Conservation (phyloP, 1,140 invertebrate species). For the Drosophila tristis region DNA sequence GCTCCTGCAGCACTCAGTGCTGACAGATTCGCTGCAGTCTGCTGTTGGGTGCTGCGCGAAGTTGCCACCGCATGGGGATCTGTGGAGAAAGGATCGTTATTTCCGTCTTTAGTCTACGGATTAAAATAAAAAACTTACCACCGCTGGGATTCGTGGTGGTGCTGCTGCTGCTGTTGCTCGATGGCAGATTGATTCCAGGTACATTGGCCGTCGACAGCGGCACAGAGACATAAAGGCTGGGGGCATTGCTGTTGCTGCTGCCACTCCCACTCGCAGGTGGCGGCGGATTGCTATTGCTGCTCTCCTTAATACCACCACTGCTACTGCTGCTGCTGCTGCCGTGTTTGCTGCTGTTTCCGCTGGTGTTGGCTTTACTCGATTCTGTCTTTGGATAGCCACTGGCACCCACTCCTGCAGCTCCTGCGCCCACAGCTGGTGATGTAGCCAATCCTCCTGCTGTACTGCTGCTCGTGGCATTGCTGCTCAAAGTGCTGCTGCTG, state of each 20-base stretch:
- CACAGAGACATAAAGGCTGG: constrained; percentile 82
- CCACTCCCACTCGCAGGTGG: constrained; percentile 21
- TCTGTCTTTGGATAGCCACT: constrained; percentile 50
- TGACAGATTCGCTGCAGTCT: constrained; percentile 25
- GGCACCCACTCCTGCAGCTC: constrained; percentile 15
- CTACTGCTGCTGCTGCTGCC: constrained; percentile 28
- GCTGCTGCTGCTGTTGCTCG: constrained; percentile 43
- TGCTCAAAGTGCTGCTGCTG: constrained; percentile 20
- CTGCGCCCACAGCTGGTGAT: background rate
- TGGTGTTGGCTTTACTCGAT: constrained; percentile 47
- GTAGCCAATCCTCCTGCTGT: constrained; percentile 13
- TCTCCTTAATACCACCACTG: constrained; percentile 31
- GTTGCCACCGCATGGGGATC: constrained; percentile 30
- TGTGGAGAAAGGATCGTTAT: constrained; percentile 7
- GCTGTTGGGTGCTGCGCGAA: constrained; percentile 30
- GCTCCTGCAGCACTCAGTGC: constrained; percentile 7
- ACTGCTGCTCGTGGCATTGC: constrained; percentile 20
- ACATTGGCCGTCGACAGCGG: constrained; percentile 83
- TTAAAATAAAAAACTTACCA: constrained; percentile 29
- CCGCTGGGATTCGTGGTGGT: constrained; percentile 30
- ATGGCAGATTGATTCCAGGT: constrained; percentile 83
- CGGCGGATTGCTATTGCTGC: constrained; percentile 18
- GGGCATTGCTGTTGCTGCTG: constrained; percentile 52
- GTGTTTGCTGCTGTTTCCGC: constrained; percentile 46
- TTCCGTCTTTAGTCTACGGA: background rate